Evolutionary conservation across 2,113 vertebrate species (phyloP), one percentile per base, ranked within the genome.

Genomic region (Jaculus jaculus): DNA sequence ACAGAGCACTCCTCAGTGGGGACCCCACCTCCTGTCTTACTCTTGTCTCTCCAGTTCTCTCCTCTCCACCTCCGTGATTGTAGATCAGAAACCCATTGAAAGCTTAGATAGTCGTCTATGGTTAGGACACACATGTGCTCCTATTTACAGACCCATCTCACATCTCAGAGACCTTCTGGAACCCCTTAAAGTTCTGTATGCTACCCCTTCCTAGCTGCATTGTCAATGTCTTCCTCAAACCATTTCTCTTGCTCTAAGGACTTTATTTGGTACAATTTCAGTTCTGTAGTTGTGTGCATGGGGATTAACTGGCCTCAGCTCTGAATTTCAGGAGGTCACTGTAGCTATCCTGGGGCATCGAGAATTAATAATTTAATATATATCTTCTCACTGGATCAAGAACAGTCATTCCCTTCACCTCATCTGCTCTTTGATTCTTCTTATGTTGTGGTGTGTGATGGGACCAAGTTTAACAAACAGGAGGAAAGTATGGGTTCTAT

Each of bases 221-320:
- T 87, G 2, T 18, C 58, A 11, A 1, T 69, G 66, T 60, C 65
- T 73, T 89, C 51, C 24, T 71, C 30, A 84, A n/a, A n/a, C n/a
- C n/a, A n/a, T n/a, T n/a, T 90, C 47, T 78, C n/a, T 18, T 83
- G 30, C 37, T 28, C 11, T 8, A 15, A 91, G 54, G 77, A 79
- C 58, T 82, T 82, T 80, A 91, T 28, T 42, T 72, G 75, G 61
- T 91, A 16, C 42, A 77, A 23, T 95, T 93, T 86, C 51, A 94
- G 28, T 39, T 75, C 0, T 83, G 28, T 71, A 32, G 58, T 4
- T 73, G n/a, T 78, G n/a, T 83, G 42, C 63, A 23, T 61, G 54
- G 37, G 86, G 61, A 8, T 96, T 86, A 93, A 63, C 42, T 90
- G 42, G 61, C 47, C 65, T 94, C 73, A 60, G 34, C 37, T 92